Evolutionary conservation across 2,888 invertebrate species (phyloP).

Genomic region (Hybos culiciformis): DNA sequence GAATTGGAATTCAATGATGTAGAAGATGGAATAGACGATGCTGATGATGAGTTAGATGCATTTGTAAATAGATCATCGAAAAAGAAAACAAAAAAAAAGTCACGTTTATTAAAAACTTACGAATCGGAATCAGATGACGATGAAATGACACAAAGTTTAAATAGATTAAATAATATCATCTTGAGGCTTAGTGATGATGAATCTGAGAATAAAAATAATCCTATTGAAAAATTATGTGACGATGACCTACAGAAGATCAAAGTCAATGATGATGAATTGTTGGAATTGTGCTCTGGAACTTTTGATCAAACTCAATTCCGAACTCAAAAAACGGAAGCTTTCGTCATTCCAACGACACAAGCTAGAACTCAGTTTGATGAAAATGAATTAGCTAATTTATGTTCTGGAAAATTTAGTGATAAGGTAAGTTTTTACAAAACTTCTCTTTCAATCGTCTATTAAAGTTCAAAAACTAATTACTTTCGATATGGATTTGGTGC

Average conservation of each 20-base stretch:
- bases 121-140: constrained; percentile 30
- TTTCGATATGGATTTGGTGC: too few species aligned
- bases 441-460: too few species aligned
- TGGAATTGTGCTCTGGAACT: constrained; percentile 44
- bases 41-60: constrained; percentile 20
- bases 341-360: not conserved
- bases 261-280: constrained; percentile 40
- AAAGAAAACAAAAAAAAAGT: constrained; percentile 31
- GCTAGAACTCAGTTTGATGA: constrained; percentile 23
- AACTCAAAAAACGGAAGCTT: constrained; percentile 16
- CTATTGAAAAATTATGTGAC: not conserved
- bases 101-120: constrained; percentile 22
- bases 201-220: not conserved
- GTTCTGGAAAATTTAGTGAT: constrained; percentile 42
- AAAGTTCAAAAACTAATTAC: too few species aligned
- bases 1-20: constrained; percentile 10
- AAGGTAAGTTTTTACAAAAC: not conserved
- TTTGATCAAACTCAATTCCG: constrained; percentile 36
- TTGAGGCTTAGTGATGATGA: too few species aligned
- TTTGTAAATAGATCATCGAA: constrained; percentile 17
- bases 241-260: too few species aligned
- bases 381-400: constrained; percentile 39
- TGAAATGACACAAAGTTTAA: constrained; percentile 7
- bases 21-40: constrained; percentile 23
- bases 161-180: not conserved